These are phyloP conservation scores for Cassiopea andromeda DNA, from an alignment of 30 jellyfish, hydroid and myxozoan genomes.

Conservation along the genomic window DNA sequence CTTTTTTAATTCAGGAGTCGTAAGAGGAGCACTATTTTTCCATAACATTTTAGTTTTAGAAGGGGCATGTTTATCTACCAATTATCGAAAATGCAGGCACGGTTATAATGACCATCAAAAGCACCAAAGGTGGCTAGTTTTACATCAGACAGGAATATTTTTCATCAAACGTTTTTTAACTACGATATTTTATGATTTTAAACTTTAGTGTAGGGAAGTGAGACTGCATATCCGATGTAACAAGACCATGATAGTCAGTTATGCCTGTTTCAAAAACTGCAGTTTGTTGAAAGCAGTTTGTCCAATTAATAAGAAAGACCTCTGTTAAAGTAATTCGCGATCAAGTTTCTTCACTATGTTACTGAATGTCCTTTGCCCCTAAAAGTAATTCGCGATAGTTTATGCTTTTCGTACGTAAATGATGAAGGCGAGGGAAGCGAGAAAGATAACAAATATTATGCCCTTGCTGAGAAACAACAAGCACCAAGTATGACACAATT, in stretches of 20 bases:
- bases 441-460: too few species aligned
- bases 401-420: too few species aligned
- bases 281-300: conserved; percentile 24
- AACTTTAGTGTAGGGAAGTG: conserved; percentile 34
- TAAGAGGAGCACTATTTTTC: conserved; percentile 43
- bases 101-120: background rate
- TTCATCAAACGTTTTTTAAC: background rate
- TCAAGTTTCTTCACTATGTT: too few species aligned
- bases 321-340: conserved; percentile 10
- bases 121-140: conserved; percentile 17
- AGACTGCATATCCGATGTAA: conserved; percentile 1
- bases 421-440: too few species aligned
- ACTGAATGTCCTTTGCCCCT: too few species aligned
- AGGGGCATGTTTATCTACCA: conserved; percentile 69
- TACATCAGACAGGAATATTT: conserved; percentile 13
- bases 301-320: conserved; percentile 20
- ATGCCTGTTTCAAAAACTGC: conserved; percentile 48
- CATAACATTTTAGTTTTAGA: conserved; percentile 10
- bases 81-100: conserved; percentile 11
- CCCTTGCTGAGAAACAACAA: too few species aligned
- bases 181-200: background rate
- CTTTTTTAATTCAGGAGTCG: conserved; percentile 38
- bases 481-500: too few species aligned
- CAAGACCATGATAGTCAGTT: conserved; percentile 41
- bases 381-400: too few species aligned